phyloP scores from a whole-genome alignment of 2,797 vertebrate species.

The Buphagus erythrorhynchus region DNA sequence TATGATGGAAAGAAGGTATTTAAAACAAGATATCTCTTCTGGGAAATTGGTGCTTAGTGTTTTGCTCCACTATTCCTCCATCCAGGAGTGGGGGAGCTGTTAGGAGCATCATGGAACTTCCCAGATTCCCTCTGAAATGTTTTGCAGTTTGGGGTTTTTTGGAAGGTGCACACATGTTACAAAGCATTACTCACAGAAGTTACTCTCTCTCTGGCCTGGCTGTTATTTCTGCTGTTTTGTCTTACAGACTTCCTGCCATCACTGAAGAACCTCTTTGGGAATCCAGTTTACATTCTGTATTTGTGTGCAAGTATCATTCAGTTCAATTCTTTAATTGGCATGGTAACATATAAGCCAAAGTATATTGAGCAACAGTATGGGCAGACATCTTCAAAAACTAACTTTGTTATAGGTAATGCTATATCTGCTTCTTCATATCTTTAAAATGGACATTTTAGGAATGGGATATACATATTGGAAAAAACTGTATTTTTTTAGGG shows the following conservation, averaged over 20 bases:
- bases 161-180: neutral
- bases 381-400: slow-evolving; percentile 89
- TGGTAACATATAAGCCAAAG: slow-evolving; percentile 97
- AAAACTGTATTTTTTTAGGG: neutral
- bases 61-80: neutral
- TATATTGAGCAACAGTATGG: slow-evolving; percentile 96
- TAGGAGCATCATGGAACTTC: neutral
- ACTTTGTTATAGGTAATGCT: slow-evolving; percentile 92
- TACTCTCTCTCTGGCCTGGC: neutral
- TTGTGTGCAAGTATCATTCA: slow-evolving; percentile 91
- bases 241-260: slow-evolving; percentile 89
- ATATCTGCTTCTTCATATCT: neutral
- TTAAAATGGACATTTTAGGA: neutral
- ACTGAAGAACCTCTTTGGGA: slow-evolving; percentile 87
- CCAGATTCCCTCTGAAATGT: neutral
- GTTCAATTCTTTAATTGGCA: slow-evolving; percentile 94
- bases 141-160: neutral
- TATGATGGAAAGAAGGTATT: neutral
- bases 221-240: slow-evolving; percentile 30
- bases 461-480: neutral
- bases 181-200: neutral
- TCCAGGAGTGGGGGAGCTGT: neutral
- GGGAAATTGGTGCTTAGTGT: neutral
- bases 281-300: slow-evolving; percentile 88
- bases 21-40: neutral